These are phyloP conservation scores for Rhinichthys osculus DNA, from an alignment of 2,797 vertebrate genomes.

Conservation along the genomic window DNA sequence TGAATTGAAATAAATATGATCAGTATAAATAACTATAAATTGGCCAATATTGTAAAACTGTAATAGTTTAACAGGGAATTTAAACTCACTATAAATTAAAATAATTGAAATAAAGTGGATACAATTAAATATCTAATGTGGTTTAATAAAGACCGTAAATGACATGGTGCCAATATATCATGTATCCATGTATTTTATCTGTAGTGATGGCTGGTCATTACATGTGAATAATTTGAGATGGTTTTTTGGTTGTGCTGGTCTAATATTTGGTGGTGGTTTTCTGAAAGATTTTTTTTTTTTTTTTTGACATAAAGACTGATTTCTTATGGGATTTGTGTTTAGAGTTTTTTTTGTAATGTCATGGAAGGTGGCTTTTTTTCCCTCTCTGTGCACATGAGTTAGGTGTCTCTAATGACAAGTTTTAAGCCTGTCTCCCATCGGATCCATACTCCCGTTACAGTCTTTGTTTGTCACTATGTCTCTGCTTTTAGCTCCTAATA, in stretches of 20 bases:
- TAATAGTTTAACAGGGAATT: neutral
- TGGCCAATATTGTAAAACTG: neutral
- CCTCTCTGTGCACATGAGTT: neutral
- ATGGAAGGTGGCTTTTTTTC: neutral
- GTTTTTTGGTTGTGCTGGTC: neutral
- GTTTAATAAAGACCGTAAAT: neutral
- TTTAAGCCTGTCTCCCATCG: constrained; percentile 45
- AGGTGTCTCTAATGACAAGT: constrained; percentile 51
- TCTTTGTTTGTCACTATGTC: constrained; percentile 46
- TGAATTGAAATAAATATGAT: neutral
- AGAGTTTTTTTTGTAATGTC: constrained; percentile 29
- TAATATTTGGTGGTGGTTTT: constrained; percentile 30
- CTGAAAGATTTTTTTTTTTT: neutral
- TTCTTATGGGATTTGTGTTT: constrained; percentile 30
- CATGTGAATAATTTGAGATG: neutral
- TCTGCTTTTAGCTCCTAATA: constrained; percentile 61
- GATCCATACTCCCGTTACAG: constrained; percentile 52
- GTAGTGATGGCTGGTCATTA: neutral
- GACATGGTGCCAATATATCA: neutral
- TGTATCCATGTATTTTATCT: neutral
- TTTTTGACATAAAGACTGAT: neutral
- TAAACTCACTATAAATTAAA: neutral
- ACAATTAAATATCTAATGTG: neutral
- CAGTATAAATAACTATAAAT: neutral
- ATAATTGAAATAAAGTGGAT: neutral